Evolutionary conservation across 2,113 vertebrate species (phyloP), one percentile per base, ranked within the genome.

Genomic region (Baryphthengus martii): DNA sequence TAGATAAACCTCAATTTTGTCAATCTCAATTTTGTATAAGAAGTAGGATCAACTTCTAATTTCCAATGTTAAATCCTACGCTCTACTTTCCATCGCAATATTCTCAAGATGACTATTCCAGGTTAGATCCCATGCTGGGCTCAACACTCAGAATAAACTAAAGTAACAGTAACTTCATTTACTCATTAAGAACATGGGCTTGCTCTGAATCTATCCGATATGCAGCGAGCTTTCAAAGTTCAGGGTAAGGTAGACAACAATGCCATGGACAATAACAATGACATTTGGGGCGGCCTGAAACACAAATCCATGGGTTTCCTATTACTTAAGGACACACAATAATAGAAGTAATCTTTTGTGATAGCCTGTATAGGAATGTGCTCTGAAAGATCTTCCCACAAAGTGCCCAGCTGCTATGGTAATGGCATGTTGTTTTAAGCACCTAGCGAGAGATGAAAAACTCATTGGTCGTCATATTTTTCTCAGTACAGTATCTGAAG

Each of bases 1-100:
- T 96, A 98, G 98, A 97, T 98, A 98, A 98, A 98, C 87, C 97
- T 98, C 97, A 98, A 97, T 98, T 98, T 98, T 97, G 97, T 98
- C 97, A 98, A 97, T 98, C 97, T 98, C 97, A 97, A 97, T 98
- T 98, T 97, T 97, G 90, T 95, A 88, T 97, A 98, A 98, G 97
- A 98, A 97, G 97, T 84, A 97, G 97, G 97, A 98, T 98, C 98
- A 98, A 96, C 97, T 98, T 98, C 98, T 98, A 98, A 98, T 98
- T 98, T 98, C 96, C 97, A 95, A 40, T 97, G 97, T 97, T 98
- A 98, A 98, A 97, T 97, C 97, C 97, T 68, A 59, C 1, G 81
- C 88, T 98, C 96, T 89, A 35, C 91, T 96, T 97, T 97, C 92
- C 93, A 68, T 90, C 1, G 83, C 81, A 96, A 88, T 96, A 96